A percentile compares a stretch with the other conserved stretches of the same genome.
phyloP scores from a whole-genome alignment of 35 echinoderm and acorn worm genomes.

The Heliocidaris erythrogramma region DNA sequence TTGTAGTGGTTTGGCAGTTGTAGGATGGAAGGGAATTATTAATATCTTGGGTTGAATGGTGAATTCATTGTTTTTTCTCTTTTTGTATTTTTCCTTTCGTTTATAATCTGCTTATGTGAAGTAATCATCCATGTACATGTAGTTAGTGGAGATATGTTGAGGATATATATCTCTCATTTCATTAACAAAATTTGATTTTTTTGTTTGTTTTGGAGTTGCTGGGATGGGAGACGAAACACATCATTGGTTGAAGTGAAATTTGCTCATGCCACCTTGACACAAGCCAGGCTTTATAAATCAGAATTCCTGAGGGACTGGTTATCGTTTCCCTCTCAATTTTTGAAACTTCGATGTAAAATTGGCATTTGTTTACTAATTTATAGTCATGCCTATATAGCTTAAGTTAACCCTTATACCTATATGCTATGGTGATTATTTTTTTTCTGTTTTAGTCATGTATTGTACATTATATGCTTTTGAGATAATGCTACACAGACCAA shows the following conservation, averaged over 20 bases:
- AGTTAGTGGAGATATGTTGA: neutral
- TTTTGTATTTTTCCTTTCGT: neutral
- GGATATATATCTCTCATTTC: neutral
- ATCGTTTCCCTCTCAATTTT: neutral
- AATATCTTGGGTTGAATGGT: neutral
- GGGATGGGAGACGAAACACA: neutral
- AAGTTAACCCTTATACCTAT: neutral
- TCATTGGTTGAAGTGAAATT: neutral
- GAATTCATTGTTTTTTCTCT: neutral
- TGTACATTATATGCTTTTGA: constrained; percentile 5
- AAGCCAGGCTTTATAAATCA: neutral
- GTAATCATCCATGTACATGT: neutral
- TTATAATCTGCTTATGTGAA: neutral
- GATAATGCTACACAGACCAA: neutral
- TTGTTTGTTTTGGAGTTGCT: neutral
- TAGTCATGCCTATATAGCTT: neutral
- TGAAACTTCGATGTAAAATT: neutral
- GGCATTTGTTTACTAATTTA: neutral
- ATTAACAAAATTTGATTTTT: neutral
- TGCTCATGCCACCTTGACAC: neutral
- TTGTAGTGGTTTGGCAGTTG: neutral
- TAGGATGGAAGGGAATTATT: too few relatives aligned
- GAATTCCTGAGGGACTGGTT: neutral
- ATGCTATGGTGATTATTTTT: neutral
- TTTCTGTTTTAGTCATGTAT: constrained; percentile 18